Percentiles rank a stretch among this genome's conserved stretches.
Evolutionary conservation across 2,888 invertebrate species (phyloP).

Genomic region (Noctua fimbriata): DNA sequence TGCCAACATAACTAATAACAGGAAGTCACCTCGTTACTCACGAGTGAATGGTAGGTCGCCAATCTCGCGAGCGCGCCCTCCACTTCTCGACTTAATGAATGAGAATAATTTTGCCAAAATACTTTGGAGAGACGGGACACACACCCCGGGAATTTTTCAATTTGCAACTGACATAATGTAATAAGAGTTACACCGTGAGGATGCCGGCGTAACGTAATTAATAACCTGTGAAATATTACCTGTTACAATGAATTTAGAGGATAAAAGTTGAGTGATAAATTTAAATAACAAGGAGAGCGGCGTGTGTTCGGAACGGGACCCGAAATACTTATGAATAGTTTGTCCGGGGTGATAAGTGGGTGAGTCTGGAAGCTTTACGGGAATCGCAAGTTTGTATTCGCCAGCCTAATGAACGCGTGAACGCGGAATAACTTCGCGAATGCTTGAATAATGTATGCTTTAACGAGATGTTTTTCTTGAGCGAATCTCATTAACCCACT

Average conservation of each 20-base stretch:
- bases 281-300: constrained; percentile 87
- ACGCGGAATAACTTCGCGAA: constrained; percentile 88
- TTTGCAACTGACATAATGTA: constrained; percentile 90
- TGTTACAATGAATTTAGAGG: constrained; percentile 90
- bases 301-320: constrained; percentile 77
- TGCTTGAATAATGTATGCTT: constrained; percentile 90
- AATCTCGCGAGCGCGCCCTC: constrained; percentile 87
- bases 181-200: constrained; percentile 90
- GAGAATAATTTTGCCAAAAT: constrained; percentile 90
- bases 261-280: constrained; percentile 91
- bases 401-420: constrained; percentile 89
- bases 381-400: constrained; percentile 86
- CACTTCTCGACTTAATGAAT: constrained; percentile 89
- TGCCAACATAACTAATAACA: constrained; percentile 88
- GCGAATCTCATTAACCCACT: constrained; percentile 90
- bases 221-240: constrained; percentile 90
- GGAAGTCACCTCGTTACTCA: constrained; percentile 90
- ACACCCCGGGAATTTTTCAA: constrained; percentile 90
- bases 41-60: constrained; percentile 88
- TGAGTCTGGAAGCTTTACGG: constrained; percentile 80
- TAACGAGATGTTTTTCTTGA: constrained; percentile 91
- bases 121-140: constrained; percentile 89
- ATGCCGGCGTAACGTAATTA: constrained; percentile 89
- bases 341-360: constrained; percentile 86
- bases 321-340: constrained; percentile 89